Conservation (phyloP, 2,797 vertebrate species). For the Kryptopterus vitreolus region DNA sequence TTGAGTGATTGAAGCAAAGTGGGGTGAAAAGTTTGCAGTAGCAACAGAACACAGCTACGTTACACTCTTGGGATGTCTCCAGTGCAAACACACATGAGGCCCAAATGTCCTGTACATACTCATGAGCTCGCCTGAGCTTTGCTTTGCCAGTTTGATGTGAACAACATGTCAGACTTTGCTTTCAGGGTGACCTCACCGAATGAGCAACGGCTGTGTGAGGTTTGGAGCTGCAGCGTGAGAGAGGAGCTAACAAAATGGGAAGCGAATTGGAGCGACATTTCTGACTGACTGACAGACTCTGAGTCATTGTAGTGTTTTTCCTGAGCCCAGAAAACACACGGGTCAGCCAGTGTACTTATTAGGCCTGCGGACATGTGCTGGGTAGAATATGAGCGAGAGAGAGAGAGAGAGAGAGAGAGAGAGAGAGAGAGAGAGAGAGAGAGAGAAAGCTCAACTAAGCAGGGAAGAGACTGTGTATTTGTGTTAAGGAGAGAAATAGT, state of each 20-base stretch:
- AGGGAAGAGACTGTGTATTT: neutral
- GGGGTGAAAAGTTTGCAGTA: conserved; percentile 20
- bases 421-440: conserved; percentile 8
- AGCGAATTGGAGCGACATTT: conserved; percentile 31
- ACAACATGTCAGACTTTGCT: conserved; percentile 42
- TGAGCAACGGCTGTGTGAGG: conserved; percentile 8
- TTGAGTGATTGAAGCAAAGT: neutral
- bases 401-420: conserved; percentile 4
- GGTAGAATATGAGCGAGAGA: neutral
- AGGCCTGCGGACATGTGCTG: conserved; percentile 32
- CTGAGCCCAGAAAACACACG: conserved; percentile 25
- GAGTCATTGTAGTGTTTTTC: conserved; percentile 43
- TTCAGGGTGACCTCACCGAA: conserved; percentile 25
- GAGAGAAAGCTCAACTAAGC: neutral
- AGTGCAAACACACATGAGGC: conserved; percentile 34
- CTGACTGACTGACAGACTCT: conserved; percentile 44
- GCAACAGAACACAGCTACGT: neutral
- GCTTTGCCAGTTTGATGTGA: conserved; percentile 32
- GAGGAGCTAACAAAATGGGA: neutral
- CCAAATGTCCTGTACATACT: conserved; percentile 13
- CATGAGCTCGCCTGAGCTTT: conserved; percentile 12
- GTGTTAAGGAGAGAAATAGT: neutral
- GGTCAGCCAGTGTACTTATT: conserved; percentile 46
- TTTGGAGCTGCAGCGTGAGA: conserved; percentile 8
- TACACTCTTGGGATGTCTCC: conserved; percentile 5